A percentile compares a stretch with the other conserved stretches of the same genome.
phyloP scores from a whole-genome alignment of 2,113 vertebrate genomes.

The Brachirus orientalis region DNA sequence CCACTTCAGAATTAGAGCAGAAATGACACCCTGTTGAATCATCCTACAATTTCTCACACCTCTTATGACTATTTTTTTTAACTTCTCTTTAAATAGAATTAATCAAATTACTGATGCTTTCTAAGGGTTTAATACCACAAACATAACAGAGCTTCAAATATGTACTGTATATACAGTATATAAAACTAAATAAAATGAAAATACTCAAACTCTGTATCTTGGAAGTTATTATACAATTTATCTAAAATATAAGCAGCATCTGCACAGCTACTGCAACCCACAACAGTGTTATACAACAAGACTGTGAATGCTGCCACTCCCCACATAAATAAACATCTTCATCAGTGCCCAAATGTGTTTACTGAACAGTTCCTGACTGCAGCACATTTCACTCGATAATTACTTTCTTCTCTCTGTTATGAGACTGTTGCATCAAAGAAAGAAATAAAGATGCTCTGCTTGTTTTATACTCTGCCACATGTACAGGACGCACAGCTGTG shows the following conservation, averaged over 20 bases:
- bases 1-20: no score
- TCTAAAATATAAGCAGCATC: not conserved
- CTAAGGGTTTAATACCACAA: no score
- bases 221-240: not conserved
- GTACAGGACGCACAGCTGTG: not conserved
- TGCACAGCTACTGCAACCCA: not conserved
- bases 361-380: not conserved
- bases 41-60: no score
- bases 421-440: not conserved
- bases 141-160: no score
- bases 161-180: no score
- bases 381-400: not conserved
- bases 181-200: no score
- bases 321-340: slow-evolving; percentile 4
- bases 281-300: not conserved
- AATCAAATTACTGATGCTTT: no score
- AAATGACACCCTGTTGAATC: no score
- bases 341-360: slow-evolving; percentile 6
- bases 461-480: slow-evolving; percentile 8
- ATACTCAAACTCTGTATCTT: no score
- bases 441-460: not conserved
- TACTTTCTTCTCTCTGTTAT: not conserved
- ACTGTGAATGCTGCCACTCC: slow-evolving; percentile 4
- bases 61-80: no score
- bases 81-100: no score